Evolutionary conservation across 2,113 vertebrate genomes (phyloP), one percentile per base, ranked within the genome.

Genomic region (Nanorana parkeri): DNA sequence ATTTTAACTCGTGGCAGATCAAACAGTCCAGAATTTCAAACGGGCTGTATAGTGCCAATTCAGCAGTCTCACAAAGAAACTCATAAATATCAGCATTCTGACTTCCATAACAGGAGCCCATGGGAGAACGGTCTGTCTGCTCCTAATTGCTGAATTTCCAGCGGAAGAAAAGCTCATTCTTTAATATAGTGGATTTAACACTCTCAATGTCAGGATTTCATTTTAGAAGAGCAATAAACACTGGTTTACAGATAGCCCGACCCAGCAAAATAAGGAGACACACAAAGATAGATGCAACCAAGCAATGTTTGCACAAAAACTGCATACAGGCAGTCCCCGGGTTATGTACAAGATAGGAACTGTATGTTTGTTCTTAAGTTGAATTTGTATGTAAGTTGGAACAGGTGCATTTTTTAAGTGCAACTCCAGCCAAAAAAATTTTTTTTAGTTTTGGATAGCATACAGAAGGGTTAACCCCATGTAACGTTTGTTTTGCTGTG

Each of bases 21-120:
- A 74, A 74, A 74, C 71, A 60, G 56, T 74, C 19, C 71, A 32
- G 54, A 54, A 74, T 74, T 36, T 74, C 71, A 74, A 74, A 74
- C 52, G 10, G 28, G 54, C 58, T 29, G 3, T 60, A 74, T 74
- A 74, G 28, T 74, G 71, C 54, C 28, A 36, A 74, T 60, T 74
- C 71, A 74, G 71, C 71, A 74, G 58, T 29, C 71, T 74, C 21
- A 16, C 71, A 10, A 20, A 74, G 71, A 74, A 74, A 60, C 71
- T 58, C 71, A 60, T 74, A 74, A 74, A 29, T 29, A 74, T 74
- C 71, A 74, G 71, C 54, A 58, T 74, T 60, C 71, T 58, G 54
- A 74, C 71, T 74, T 74, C 71, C 55, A 23, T 74, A 74, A 74
- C 71, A 74, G 71, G 54, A 74, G 71, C 71, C 71, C 71, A 74